Evolutionary conservation across 1,140 invertebrate species (phyloP), one percentile per base, ranked within the genome.

Genomic region (Danaus plexippus): DNA sequence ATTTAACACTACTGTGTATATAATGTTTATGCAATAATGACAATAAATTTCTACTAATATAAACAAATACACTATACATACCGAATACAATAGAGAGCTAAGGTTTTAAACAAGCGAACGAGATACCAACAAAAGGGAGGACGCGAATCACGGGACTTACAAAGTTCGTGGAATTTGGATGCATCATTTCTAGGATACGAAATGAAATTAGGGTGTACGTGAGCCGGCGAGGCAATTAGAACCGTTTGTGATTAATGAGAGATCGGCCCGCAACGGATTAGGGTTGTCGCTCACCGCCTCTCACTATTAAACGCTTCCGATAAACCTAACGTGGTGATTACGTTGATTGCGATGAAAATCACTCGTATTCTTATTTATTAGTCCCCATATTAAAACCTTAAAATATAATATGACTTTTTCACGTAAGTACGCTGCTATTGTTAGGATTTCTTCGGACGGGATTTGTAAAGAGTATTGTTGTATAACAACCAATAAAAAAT

Each of bases 161-260:
- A 46, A 48, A 57, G 55, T 43, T 51, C 50, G 44, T 48, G 45
- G 11, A 56, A 55, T 65, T 65, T 63, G 47, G 63, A 56, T 45
- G 64, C 71, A 73, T 74, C 66, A 74, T 71, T 64, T 64, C 67
- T 66, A 72, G 66, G 66, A 56, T 68, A 65, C 66, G 69, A 77
- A 79, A 79, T 79, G 68, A 80, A 82, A 80, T 76, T 76, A 76
- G 68, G 66, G 48, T 60, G 51, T 66, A 51, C 51, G 64, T 70
- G 73, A 71, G 69, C 66, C 66, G 74, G 77, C 54, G 49, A 54
- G 66, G 67, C 76, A 77, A 76, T 84, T 77, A 80, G 76, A 69
- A 74, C 54, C 67, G 67, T 60, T 56, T 60, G 73, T 82, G 79
- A 82, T 84, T 84, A 82, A 81, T 81, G 80, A 79, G 67, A 69